phyloP scores from a whole-genome alignment of 2,888 invertebrate genomes.

The Limnephilus rhombicus region DNA sequence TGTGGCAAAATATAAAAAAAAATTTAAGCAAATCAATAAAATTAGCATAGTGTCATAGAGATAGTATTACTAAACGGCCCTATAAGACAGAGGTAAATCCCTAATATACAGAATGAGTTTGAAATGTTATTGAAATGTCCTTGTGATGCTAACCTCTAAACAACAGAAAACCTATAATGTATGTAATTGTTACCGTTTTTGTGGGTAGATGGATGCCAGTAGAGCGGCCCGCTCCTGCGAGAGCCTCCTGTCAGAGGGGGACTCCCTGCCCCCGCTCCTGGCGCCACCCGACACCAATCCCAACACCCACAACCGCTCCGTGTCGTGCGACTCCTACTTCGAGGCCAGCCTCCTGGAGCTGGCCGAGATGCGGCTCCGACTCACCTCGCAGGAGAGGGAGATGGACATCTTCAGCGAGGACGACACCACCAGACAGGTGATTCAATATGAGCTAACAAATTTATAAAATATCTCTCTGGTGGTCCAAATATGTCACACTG shows the following conservation, averaged over 20 bases:
- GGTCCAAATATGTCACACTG: no score
- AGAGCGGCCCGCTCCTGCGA: conserved; percentile 71
- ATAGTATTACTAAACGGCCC: no score
- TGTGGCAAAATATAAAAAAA: no score
- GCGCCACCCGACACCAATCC: conserved; percentile 65
- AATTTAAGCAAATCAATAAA: no score
- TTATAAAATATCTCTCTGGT: no score
- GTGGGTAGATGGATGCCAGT: conserved; percentile 54
- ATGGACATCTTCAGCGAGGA: conserved; percentile 94
- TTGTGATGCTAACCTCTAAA: no score
- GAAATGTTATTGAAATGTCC: no score
- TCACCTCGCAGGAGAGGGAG: conserved; percentile 91
- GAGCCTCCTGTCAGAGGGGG: conserved; percentile 88
- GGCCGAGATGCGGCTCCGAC: conserved; percentile 90
- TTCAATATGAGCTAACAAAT: not conserved
- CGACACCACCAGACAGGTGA: conserved; percentile 76
- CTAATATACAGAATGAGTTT: no score
- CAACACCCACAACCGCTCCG: conserved; percentile 80
- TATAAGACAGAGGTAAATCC: no score
- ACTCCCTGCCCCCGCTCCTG: conserved; percentile 84
- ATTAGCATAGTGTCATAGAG: no score
- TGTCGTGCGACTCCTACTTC: conserved; percentile 96
- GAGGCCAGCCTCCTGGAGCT: conserved; percentile 88
- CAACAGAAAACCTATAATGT: no score
- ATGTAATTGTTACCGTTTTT: not conserved